Conservation (phyloP, 1,140 invertebrate genomes). For the Zaprionus ornatus region DNA sequence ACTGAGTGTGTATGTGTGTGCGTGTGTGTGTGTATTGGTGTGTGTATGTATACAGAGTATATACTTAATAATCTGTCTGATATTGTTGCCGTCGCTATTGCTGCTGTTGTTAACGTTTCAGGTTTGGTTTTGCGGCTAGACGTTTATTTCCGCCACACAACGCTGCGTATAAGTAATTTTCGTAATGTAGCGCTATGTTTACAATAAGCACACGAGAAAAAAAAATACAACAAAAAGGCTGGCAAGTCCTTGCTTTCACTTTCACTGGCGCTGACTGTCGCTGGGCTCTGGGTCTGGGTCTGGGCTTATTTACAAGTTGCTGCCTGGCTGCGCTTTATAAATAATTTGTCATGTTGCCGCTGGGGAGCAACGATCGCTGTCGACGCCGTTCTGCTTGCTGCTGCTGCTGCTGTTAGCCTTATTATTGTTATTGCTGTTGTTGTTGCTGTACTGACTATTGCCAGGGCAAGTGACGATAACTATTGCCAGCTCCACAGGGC, state of each 20-base stretch:
- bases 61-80: conserved; percentile 30
- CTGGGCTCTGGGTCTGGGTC: background rate
- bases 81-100: background rate
- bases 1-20: background rate
- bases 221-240: background rate
- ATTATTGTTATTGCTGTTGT: background rate
- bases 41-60: conserved; percentile 11
- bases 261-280: conserved; percentile 6
- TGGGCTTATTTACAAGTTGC: conserved; percentile 65
- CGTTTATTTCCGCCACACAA: conserved; percentile 10
- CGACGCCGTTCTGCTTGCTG: background rate
- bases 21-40: background rate
- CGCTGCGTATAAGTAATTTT: conserved; percentile 36
- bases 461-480: conserved; percentile 7
- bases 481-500: background rate
- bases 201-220: conserved; percentile 12
- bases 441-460: conserved; percentile 15
- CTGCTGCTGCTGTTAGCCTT: conserved; percentile 4
- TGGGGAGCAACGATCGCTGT: conserved; percentile 35
- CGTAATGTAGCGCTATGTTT: conserved; percentile 8
- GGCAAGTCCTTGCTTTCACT: conserved; percentile 1
- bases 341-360: conserved; percentile 61
- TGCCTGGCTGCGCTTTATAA: conserved; percentile 51
- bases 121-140: conserved; percentile 7
- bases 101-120: conserved; percentile 12